Evolutionary conservation across 2,888 invertebrate species (phyloP), one percentile per base, ranked within the genome.

Genomic region (Epistrophe eligans): DNA sequence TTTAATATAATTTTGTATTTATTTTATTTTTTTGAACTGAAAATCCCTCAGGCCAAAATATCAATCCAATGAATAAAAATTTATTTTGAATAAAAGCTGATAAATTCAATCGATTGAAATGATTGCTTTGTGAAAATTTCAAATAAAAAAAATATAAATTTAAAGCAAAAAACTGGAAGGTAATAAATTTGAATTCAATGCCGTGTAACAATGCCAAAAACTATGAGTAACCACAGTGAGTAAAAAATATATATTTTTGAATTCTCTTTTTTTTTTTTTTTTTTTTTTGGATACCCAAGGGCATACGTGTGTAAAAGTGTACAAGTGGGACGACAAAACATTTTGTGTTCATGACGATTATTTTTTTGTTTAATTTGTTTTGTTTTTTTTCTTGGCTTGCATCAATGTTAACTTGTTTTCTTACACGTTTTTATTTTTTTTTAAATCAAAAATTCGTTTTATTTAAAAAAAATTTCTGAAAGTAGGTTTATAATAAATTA

Each of bases 61-160:
- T 38, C 58, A 38, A 38, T 19, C 17, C 17, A 38, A 35, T 17
- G 35, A 58, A 19, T 5, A 3, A 62, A 62, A 24, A 43, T 43
- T n/a, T 24, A 43, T 62, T 62, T 19, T 8, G 24, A 62, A 62
- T 62, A 40, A 38, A 17, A 40, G 15, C 24, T 28, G 58, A 62
- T 40, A 62, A 62, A 43, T 62, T 43, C 43, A 24, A 62, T 62
- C 43, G 62, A 62, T 24, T 24, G 62, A 62, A 40, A 24, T 43
- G 17, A 13, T 43, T 62, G 8, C 24, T 10, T 13, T 40, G 24
- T 19, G 24, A 38, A 60, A 19, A 19, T 40, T 19, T 43, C 38
- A 15, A 15, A 17, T 13, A 62, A 17, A 35, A 13, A 9, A 58
- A 32, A 17, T 19, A 13, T 8, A 58, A 32, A 17, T 19, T 17